Percentiles rank a stretch among this genome's conserved stretches.
Conservation (phyloP, 2,888 invertebrate genomes). For the Ceratothoa steindachneri region DNA sequence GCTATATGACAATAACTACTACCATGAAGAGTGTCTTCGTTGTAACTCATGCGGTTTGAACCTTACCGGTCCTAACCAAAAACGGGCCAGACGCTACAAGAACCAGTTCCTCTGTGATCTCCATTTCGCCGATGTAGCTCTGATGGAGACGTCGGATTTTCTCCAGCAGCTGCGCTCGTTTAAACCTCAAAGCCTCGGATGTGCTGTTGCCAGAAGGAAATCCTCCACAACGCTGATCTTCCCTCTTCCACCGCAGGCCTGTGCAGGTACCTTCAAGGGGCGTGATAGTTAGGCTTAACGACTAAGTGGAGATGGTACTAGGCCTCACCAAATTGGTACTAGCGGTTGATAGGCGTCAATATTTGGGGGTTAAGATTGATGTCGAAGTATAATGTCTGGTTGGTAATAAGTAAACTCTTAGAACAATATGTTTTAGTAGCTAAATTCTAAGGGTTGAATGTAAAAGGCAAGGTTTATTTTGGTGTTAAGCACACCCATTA, state of each 20-base stretch:
- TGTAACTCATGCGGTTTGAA: conserved; percentile 93
- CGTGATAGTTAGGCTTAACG: too few relatives aligned
- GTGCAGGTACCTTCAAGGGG: conserved; percentile 79
- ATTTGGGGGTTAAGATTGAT: too few relatives aligned
- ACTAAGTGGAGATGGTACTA: too few relatives aligned
- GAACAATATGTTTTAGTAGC: too few relatives aligned
- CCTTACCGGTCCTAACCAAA: conserved; percentile 76
- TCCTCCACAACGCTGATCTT: conserved; percentile 90
- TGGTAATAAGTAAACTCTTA: too few relatives aligned
- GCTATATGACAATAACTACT: conserved; percentile 89
- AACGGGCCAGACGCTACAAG: conserved; percentile 58
- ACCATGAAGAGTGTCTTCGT: conserved; percentile 94
- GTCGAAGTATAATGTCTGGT: too few relatives aligned
- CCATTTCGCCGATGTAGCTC: conserved; percentile 93
- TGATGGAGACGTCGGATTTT: conserved; percentile 95
- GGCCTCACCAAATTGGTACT: too few relatives aligned
- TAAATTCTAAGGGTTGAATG: too few relatives aligned
- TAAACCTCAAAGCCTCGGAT: conserved; percentile 91
- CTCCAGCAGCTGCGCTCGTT: conserved; percentile 94
- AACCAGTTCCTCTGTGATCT: conserved; percentile 93
- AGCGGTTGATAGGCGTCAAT: too few relatives aligned
- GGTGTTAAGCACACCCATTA: too few relatives aligned
- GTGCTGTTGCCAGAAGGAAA: conserved; percentile 87
- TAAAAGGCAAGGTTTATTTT: too few relatives aligned
- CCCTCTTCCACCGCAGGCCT: conserved; percentile 87